Evolutionary conservation across 1,140 invertebrate genomes (phyloP).

Genomic region (Akabosia matsudoensis): DNA sequence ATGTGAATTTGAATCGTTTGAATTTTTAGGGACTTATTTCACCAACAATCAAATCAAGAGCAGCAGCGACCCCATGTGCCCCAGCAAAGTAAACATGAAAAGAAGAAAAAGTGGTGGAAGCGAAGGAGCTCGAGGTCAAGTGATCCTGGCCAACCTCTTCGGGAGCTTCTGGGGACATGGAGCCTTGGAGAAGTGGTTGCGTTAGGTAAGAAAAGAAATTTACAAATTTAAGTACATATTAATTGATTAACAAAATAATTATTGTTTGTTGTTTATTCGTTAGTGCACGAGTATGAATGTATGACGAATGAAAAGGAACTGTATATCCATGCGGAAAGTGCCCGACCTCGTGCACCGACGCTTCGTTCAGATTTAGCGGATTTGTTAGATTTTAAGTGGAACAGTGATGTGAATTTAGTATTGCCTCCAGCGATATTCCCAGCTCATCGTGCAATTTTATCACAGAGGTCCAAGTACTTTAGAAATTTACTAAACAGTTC

Average conservation of each 20-base stretch:
- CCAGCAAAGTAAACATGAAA: slow-evolving; percentile 8
- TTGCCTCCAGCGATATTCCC: slow-evolving; percentile 42
- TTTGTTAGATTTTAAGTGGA: slow-evolving; percentile 35
- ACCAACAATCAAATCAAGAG: no score
- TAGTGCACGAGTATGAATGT: slow-evolving; percentile 42
- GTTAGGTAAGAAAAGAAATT: slow-evolving; percentile 29
- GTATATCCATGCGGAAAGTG: slow-evolving; percentile 36
- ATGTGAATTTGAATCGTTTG: background rate
- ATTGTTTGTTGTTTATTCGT: background rate
- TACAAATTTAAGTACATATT: background rate
- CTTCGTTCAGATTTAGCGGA: slow-evolving; percentile 39
- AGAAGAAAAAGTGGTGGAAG: slow-evolving; percentile 41
- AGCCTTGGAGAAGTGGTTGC: slow-evolving; percentile 36
- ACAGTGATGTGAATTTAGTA: slow-evolving; percentile 40
- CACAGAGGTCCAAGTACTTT: slow-evolving; percentile 43
- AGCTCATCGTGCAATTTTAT: slow-evolving; percentile 39
- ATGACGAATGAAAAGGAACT: slow-evolving; percentile 40
- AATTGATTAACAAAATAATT: background rate
- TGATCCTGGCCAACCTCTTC: slow-evolving; percentile 36
- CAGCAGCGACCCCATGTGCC: background rate
- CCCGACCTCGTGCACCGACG: slow-evolving; percentile 31
- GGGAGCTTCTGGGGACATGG: slow-evolving; percentile 36
- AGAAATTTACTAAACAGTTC: slow-evolving; percentile 27
- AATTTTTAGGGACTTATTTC: background rate
- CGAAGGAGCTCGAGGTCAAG: slow-evolving; percentile 31